Evolutionary conservation across 2,113 vertebrate genomes (phyloP), one percentile per base, ranked within the genome.

Genomic region (Prochilodus magdalenae): DNA sequence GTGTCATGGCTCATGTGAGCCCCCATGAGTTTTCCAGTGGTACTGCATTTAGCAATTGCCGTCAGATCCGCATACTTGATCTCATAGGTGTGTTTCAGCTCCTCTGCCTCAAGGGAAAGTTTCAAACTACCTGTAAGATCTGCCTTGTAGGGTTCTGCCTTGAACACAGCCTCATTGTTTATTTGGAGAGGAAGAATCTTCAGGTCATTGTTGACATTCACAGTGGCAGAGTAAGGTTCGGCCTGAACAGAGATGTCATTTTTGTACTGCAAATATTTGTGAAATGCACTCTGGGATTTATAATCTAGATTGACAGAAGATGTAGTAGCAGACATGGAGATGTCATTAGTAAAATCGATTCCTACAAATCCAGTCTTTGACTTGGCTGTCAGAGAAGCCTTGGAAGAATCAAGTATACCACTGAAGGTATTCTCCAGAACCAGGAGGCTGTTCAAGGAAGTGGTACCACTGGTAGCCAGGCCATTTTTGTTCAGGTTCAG

Each of bases 11-110:
- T 96, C 74, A 97, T 88, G 40, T 95, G 92, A 59, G 90, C 29
- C 0, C 93, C 96, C 81, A 92, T 88, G 66, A 96, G 22, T 33
- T 94, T 97, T 72, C 94, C 96, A 3, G 90, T 83, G 0, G 96
- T 97, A 86, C 95, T 95, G 84, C 95, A 94, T 88, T 97, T 97
- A 55, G 93, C 91, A 57, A 90, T 94, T 67, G 93, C 93, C 0
- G 88, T 86, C 86, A 96, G 80, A 79, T 95, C 94, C 66, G 91
- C 90, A 18, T 93, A 96, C 2, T 83, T 90, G 11, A 97, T 75
- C 69, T 93, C 87, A 84, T 96, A 99, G 59, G 84, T 90, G 82
- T 98, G 96, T 71, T 92, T 97, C 89, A 98, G 86, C 85, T 94
- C 93, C 51, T 98, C 94, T 24, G 93, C 86, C 15, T 83, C 89